Conservation (phyloP, 2,797 vertebrate genomes). For the Odontamblyopus lacepedii region DNA sequence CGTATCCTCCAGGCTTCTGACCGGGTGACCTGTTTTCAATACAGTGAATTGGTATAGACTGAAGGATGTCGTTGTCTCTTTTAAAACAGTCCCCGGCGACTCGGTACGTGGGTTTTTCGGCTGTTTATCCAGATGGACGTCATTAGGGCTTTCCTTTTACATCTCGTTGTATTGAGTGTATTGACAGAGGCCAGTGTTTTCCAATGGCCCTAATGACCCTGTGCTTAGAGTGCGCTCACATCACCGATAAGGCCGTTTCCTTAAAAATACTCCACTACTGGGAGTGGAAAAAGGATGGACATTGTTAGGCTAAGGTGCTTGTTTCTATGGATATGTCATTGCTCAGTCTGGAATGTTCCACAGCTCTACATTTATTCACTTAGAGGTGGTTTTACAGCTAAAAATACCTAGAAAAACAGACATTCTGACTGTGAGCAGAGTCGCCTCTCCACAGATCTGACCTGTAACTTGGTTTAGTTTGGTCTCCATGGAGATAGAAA, state of each 20-base stretch:
- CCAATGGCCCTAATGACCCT: slow-evolving; percentile 37
- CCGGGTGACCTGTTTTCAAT: not conserved
- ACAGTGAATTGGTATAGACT: no score
- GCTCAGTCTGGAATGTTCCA: no score
- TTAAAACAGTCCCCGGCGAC: slow-evolving; percentile 7
- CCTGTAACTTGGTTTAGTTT: no score
- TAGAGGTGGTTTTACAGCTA: no score
- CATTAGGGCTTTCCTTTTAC: slow-evolving; percentile 30
- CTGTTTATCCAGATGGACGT: slow-evolving; percentile 21
- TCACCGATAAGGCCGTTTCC: slow-evolving; percentile 25
- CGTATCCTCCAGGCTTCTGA: slow-evolving; percentile 3
- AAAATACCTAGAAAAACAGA: no score
- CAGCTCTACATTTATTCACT: no score
- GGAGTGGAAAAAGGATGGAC: no score
- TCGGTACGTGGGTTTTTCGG: slow-evolving; percentile 11
- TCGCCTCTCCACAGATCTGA: no score
- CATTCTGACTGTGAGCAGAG: no score
- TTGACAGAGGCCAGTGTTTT: slow-evolving; percentile 27
- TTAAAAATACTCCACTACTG: not conserved
- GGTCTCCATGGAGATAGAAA: no score
- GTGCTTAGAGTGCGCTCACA: slow-evolving; percentile 34
- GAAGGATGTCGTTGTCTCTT: not conserved
- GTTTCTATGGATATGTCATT: no score
- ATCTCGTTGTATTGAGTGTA: slow-evolving; percentile 37
- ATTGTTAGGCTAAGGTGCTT: no score